phyloP scores from a whole-genome alignment of 2,888 invertebrate species.

The Melitaea athalia region DNA sequence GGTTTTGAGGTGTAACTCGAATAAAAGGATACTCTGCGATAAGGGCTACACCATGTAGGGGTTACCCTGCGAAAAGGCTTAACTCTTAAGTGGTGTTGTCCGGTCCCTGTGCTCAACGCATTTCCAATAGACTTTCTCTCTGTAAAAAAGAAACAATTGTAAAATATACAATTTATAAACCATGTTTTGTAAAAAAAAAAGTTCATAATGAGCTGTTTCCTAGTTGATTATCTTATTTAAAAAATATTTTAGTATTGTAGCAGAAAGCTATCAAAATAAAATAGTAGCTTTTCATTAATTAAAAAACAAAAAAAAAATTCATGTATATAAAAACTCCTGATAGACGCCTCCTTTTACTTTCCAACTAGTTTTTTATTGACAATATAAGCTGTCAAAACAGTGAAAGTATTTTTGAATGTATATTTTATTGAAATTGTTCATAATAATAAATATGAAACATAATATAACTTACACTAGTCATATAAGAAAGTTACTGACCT shows the following conservation, averaged over 20 bases:
- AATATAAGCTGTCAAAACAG: constrained; percentile 23
- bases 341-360: constrained; percentile 33
- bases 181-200: background rate
- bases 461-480: constrained; percentile 44
- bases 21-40: too few species aligned
- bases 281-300: background rate
- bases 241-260: background rate
- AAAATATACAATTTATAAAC: background rate
- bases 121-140: background rate
- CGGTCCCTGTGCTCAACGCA: background rate
- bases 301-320: constrained; percentile 14
- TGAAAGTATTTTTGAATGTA: constrained; percentile 20
- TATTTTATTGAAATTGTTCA: background rate
- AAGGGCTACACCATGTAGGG: too few species aligned
- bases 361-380: constrained; percentile 8
- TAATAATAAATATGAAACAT: background rate
- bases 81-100: too few species aligned
- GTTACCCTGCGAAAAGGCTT: too few species aligned
- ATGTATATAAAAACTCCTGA: constrained; percentile 3
- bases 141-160: background rate
- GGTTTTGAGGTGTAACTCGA: too few species aligned
- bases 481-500: constrained; percentile 57
- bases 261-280: too few species aligned
- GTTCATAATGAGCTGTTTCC: background rate
- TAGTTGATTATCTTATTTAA: background rate